These are phyloP conservation scores for Apocheima hispidaria DNA, from an alignment of 2,888 invertebrate species.

Conservation along the genomic window DNA sequence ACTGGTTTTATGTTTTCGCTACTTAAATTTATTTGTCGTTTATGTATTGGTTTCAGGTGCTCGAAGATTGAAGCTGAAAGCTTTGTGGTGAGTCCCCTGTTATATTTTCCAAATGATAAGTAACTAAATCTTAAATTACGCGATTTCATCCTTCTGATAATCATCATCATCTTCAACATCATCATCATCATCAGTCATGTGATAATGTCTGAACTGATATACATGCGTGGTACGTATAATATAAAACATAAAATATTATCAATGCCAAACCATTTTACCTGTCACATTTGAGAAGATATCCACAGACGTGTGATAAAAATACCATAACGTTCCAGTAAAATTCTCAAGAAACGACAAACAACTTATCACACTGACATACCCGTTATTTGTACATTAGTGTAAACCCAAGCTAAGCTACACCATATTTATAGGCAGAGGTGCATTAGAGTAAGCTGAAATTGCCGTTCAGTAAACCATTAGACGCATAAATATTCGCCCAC, in stretches of 20 bases:
- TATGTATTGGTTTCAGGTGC: constrained; percentile 38
- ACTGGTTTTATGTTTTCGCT: background rate
- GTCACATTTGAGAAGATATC: background rate
- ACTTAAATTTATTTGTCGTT: constrained; percentile 17
- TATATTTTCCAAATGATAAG: background rate
- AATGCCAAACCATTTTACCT: background rate
- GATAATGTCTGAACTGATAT: too few species aligned
- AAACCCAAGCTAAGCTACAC: background rate
- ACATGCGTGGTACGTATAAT: too few species aligned
- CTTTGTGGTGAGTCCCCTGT: constrained; percentile 33
- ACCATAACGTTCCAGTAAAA: background rate
- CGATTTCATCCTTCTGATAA: too few species aligned
- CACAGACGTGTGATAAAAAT: background rate
- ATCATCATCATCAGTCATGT: too few species aligned
- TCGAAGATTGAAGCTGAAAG: constrained; percentile 20
- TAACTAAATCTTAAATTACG: too few species aligned
- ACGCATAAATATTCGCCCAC: constrained; percentile 59
- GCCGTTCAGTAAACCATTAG: constrained; percentile 45
- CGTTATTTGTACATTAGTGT: constrained; percentile 12
- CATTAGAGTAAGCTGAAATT: constrained; percentile 49
- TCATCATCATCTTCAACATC: too few species aligned
- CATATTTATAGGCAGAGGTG: constrained; percentile 1
- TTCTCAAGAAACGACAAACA: background rate
- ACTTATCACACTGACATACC: constrained; percentile 3
- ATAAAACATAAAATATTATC: too few species aligned